These are phyloP conservation scores for Calyptomena viridis DNA, from an alignment of 2,113 vertebrate species.

Conservation along the genomic window DNA sequence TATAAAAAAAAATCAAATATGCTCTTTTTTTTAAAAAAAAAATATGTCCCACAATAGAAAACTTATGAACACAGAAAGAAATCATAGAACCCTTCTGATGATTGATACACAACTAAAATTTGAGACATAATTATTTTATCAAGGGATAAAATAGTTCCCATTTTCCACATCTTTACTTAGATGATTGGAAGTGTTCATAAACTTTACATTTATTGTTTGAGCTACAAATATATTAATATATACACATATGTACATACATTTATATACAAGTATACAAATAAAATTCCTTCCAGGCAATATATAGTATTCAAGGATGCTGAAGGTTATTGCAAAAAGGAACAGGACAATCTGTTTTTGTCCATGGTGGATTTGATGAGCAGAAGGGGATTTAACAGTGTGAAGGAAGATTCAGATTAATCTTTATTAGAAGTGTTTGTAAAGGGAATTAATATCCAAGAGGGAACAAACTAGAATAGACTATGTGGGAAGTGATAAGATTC, in stretches of 20 bases:
- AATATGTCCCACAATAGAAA: neutral
- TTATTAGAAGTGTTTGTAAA: neutral
- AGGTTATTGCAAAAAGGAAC: neutral
- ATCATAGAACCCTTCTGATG: neutral
- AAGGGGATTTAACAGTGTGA: neutral
- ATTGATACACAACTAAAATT: neutral
- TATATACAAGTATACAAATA: neutral
- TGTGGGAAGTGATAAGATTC: neutral
- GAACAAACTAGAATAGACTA: neutral
- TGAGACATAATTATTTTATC: neutral
- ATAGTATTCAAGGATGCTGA: neutral
- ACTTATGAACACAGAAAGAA: neutral
- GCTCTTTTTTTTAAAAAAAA: neutral
- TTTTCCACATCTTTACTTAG: neutral
- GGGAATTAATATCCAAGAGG: neutral
- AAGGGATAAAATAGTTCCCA: neutral
- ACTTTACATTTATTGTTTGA: neutral
- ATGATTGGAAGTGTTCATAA: neutral
- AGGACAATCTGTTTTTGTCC: neutral
- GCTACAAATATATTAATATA: neutral
- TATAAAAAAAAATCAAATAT: too few relatives aligned
- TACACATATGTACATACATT: neutral
- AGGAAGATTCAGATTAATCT: neutral
- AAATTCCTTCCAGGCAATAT: neutral
- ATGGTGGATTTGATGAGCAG: neutral